These are phyloP conservation scores for Podilymbus podiceps DNA, from an alignment of 2,113 vertebrate genomes.

Conservation along the genomic window DNA sequence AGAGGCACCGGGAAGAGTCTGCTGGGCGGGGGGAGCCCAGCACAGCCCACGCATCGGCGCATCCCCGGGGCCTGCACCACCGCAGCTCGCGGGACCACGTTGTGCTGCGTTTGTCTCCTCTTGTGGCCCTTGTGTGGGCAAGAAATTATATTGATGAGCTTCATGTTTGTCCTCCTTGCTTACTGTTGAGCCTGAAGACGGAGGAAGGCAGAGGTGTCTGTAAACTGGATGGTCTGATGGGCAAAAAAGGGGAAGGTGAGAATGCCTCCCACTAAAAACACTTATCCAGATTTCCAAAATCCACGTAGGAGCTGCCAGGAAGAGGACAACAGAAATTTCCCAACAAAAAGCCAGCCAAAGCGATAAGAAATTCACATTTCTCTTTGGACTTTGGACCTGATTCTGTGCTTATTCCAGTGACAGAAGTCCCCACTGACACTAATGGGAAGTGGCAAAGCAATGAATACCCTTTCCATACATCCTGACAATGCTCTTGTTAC, in stretches of 20 bases:
- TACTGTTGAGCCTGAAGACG: neutral
- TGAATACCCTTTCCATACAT: neutral
- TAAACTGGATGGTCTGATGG: neutral
- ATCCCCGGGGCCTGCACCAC: neutral
- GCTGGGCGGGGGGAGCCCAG: neutral
- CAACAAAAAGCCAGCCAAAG: neutral
- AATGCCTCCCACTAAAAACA: neutral
- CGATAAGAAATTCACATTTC: neutral
- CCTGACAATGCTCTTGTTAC: neutral
- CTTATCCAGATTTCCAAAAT: neutral
- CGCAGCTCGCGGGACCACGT: rapidly evolving
- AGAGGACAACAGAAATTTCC: neutral
- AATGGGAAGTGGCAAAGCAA: neutral
- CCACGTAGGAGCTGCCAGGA: neutral
- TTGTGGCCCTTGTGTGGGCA: neutral
- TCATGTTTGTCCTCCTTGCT: neutral
- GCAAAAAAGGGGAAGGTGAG: neutral
- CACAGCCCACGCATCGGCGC: rapidly evolving
- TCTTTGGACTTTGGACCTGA: neutral
- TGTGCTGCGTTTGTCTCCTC: neutral
- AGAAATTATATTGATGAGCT: neutral
- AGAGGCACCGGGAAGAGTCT: neutral
- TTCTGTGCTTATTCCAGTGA: neutral
- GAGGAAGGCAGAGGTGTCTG: no score
- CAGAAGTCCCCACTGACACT: neutral